Evolutionary conservation across 2,888 invertebrate genomes (phyloP).

Genomic region (Graphium colonna): DNA sequence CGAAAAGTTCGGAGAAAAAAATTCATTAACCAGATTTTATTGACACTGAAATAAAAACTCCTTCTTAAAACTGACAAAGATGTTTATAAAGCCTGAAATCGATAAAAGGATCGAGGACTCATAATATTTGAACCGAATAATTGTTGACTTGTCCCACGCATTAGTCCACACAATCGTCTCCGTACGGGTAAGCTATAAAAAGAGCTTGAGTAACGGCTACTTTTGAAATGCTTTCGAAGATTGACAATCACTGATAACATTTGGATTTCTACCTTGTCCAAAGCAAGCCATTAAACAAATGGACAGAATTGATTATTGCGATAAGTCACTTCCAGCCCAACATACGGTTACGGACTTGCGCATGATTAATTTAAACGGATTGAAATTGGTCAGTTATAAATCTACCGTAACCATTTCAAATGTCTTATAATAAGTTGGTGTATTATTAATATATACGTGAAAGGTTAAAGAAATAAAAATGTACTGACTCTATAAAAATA

Average conservation of each 20-base stretch:
- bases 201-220: constrained; percentile 38
- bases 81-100: too few species aligned
- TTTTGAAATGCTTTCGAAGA: constrained; percentile 55
- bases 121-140: constrained; percentile 34
- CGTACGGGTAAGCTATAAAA: constrained; percentile 35
- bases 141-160: constrained; percentile 27
- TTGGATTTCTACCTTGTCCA: constrained; percentile 61
- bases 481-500: not conserved
- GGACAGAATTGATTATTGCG: constrained; percentile 74
- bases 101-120: constrained; percentile 36
- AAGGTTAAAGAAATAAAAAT: too few species aligned
- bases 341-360: constrained; percentile 22
- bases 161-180: constrained; percentile 33
- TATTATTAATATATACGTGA: too few species aligned
- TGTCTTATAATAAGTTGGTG: not conserved
- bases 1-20: too few species aligned
- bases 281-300: constrained; percentile 69
- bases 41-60: too few species aligned
- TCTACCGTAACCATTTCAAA: not conserved
- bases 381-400: constrained; percentile 21
- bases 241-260: constrained; percentile 73
- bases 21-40: too few species aligned
- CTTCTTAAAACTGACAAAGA: too few species aligned
- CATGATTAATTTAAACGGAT: constrained; percentile 13
- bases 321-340: constrained; percentile 60